These are phyloP conservation scores for Rousettus leschenaultii DNA, from an alignment of 2,113 vertebrate species.

Conservation along the genomic window DNA sequence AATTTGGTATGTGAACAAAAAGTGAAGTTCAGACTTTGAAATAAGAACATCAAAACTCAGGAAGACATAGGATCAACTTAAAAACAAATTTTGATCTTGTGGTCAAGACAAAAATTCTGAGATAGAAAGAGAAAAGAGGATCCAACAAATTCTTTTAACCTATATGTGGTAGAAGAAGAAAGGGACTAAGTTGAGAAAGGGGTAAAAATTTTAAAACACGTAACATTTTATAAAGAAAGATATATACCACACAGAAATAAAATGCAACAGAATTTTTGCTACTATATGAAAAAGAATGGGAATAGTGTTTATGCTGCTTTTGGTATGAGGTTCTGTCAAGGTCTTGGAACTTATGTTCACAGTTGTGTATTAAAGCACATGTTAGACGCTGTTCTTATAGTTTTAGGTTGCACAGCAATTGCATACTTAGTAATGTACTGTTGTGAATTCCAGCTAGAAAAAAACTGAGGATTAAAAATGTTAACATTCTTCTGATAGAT, in stretches of 20 bases:
- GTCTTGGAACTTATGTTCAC: neutral
- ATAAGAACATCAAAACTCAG: slow-evolving; percentile 65
- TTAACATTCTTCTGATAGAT: neutral
- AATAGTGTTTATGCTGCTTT: neutral
- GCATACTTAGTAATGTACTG: neutral
- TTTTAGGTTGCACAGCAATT: neutral
- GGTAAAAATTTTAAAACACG: slow-evolving; percentile 17
- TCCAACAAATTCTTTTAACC: slow-evolving; percentile 64
- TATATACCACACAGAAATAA: neutral
- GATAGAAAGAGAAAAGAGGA: slow-evolving; percentile 47
- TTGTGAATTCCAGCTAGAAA: neutral
- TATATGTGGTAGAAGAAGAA: slow-evolving; percentile 67
- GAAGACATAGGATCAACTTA: slow-evolving; percentile 56
- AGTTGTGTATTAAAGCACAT: neutral
- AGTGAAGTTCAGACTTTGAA: slow-evolving; percentile 65
- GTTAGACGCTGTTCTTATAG: accelerated
- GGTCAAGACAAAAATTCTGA: slow-evolving; percentile 51
- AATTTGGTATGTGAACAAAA: slow-evolving; percentile 47
- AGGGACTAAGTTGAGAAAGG: slow-evolving; percentile 43
- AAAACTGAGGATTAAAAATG: neutral
- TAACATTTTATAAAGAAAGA: slow-evolving; percentile 39
- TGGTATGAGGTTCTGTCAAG: neutral
- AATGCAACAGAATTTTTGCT: neutral
- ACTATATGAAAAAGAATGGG: neutral
- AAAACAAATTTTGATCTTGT: slow-evolving; percentile 73